A percentile compares a stretch with the other conserved stretches of the same genome.
These are phyloP conservation scores for Micoletzkya japonica DNA, from an alignment of 2,888 invertebrate species.

Conservation along the genomic window DNA sequence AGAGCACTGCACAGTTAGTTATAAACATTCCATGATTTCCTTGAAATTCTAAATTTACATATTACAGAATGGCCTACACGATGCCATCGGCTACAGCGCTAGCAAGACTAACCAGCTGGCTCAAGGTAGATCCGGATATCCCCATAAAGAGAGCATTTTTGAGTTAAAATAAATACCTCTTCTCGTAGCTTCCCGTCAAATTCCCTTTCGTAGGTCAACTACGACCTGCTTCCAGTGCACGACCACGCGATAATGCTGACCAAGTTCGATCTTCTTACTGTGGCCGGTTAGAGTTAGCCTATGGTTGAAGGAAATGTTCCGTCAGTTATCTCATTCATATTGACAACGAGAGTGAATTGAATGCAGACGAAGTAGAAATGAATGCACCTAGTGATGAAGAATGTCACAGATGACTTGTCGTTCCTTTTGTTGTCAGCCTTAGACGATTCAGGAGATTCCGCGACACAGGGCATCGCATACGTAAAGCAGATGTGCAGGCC, in stretches of 20 bases:
- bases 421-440: background rate
- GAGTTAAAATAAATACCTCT: background rate
- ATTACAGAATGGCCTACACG: conserved; percentile 8
- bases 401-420: background rate
- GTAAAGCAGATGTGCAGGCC: conserved; percentile 56
- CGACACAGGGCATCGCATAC: conserved; percentile 63
- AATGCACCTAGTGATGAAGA: background rate
- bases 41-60: background rate
- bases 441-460: conserved; percentile 41
- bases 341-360: no score
- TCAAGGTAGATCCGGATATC: background rate
- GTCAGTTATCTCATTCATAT: background rate
- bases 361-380: no score
- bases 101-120: conserved; percentile 5
- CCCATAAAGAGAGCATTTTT: background rate
- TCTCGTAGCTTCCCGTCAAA: no score
- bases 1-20: no score
- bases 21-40: no score
- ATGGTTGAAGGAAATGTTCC: no score
- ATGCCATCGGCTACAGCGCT: conserved; percentile 7
- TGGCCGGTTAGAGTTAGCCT: no score
- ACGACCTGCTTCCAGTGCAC: conserved; percentile 42
- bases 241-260: conserved; percentile 52
- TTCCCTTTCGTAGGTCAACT: conserved; percentile 32
- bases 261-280: conserved; percentile 35